Evolutionary conservation across 2,797 vertebrate genomes (phyloP).

Genomic region (Enteromius thamalakanensis): DNA sequence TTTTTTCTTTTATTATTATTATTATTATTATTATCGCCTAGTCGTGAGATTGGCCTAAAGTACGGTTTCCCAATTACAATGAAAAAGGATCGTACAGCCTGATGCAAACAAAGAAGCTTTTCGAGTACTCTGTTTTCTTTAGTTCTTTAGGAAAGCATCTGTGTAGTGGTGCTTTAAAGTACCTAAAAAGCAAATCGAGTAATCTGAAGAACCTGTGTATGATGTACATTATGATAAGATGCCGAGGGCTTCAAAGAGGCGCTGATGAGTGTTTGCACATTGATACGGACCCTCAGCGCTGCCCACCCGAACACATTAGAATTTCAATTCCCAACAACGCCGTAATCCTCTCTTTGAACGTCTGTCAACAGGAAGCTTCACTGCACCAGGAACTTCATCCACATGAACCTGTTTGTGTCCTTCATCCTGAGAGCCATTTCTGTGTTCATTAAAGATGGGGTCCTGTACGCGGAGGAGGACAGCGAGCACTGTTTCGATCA

Average conservation of each 20-base stretch:
- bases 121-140: neutral
- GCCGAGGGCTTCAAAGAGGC: neutral
- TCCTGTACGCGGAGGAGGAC: slow-evolving; percentile 91
- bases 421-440: slow-evolving; percentile 97
- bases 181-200: neutral
- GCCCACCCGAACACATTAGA: neutral
- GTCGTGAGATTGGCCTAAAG: neutral
- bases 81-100: neutral
- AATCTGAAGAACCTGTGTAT: slow-evolving; percentile 3
- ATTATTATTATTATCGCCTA: neutral
- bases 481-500: slow-evolving; percentile 89
- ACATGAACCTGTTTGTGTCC: slow-evolving; percentile 98
- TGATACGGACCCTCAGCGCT: slow-evolving; percentile 1
- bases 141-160: neutral
- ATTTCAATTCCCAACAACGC: neutral
- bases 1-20: neutral
- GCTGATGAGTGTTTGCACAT: slow-evolving; percentile 16
- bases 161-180: neutral
- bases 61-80: neutral
- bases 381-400: slow-evolving; percentile 97
- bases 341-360: neutral
- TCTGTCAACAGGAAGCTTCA: slow-evolving; percentile 88
- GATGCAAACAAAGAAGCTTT: slow-evolving; percentile 6
- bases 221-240: slow-evolving; percentile 13
- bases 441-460: slow-evolving; percentile 96